Evolutionary conservation across 2,797 vertebrate species (phyloP), one percentile per base, ranked within the genome.

Genomic region (Malacoctenus gilli): DNA sequence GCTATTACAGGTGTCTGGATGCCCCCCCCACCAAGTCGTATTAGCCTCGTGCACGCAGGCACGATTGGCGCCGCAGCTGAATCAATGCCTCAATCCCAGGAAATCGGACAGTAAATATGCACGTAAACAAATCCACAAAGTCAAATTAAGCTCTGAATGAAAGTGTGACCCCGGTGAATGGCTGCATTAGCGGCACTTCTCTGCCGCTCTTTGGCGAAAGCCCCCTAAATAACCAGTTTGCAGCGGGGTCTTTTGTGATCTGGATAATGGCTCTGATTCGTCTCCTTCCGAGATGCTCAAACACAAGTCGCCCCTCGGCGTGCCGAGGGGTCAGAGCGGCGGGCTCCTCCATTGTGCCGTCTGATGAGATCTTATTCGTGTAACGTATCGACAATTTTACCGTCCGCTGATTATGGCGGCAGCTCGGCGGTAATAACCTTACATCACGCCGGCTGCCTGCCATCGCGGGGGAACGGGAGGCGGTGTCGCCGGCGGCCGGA

Each of bases 361-460:
- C 59, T 77, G 67, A 75, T 81, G 73, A 75, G 70, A 64, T 54
- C 54, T 49, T 48, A 81, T 79, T 73, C 74, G 63, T 72, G 39
- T 49, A 35, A 59, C 11, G 32, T 31, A 59, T 64, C 47, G 68
- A 60, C 52, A 48, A 30, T 75, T 76, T 67, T 9, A 48, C 14
- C 32, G 19, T 43, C 59, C 42, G 4, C 58, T 72, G 57, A 76
- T 78, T 80, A 57, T 41, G 12, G 32, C 13, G 55, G 41, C 59
- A 10, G 37, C 40, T 46, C 38, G 39, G 51, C 59, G 37, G 48
- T 47, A 47, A 41, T 31, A 79, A 52, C 46, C 34, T 60, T 34
- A 71, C 41, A 70, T 59, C 23, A 12, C 7, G 13, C n/a, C 53
- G 36, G 41, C 41, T 30, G 11, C 3, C 41, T 13, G 49, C n/a